Conservation (phyloP, 1,140 invertebrate species). For the Ostrea denselamellosa region DNA sequence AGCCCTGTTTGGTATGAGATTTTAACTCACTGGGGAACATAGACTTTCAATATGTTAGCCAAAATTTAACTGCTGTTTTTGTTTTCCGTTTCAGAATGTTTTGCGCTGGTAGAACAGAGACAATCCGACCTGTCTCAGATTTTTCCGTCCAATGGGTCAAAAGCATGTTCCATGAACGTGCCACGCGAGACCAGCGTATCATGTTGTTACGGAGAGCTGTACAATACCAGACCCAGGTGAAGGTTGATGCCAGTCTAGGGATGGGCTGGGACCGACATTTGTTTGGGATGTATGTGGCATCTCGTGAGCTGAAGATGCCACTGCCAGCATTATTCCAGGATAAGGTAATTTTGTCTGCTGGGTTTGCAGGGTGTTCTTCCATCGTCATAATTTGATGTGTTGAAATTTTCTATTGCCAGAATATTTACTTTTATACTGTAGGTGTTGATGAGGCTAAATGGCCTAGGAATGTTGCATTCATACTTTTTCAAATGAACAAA, state of each 20-base stretch:
- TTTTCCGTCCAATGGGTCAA: conserved; percentile 66
- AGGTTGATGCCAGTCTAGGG: conserved; percentile 64
- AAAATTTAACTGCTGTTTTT: background rate
- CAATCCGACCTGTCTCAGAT: conserved; percentile 67
- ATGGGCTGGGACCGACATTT: conserved; percentile 69
- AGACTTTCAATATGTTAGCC: background rate
- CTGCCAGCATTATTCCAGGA: conserved; percentile 65
- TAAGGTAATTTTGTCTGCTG: conserved; percentile 57
- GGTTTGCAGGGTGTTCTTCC: background rate
- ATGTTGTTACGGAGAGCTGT: conserved; percentile 65
- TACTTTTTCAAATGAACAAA: too few species aligned
- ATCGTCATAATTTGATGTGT: too few species aligned
- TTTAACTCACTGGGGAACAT: background rate
- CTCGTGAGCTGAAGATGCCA: conserved; percentile 61
- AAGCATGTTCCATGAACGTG: conserved; percentile 61
- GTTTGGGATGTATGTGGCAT: conserved; percentile 61
- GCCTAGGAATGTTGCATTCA: too few species aligned
- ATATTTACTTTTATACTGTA: too few species aligned
- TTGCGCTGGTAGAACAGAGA: conserved; percentile 67
- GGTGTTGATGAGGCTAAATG: too few species aligned
- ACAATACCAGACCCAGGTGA: conserved; percentile 64
- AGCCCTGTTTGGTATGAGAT: background rate
- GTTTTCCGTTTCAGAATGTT: conserved; percentile 60
- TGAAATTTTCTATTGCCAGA: too few species aligned
- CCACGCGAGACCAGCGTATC: conserved; percentile 59